A percentile compares a stretch with the other conserved stretches of the same genome.
Conservation (phyloP, 1,140 invertebrate genomes). For the Drosophila prosaltans region DNA sequence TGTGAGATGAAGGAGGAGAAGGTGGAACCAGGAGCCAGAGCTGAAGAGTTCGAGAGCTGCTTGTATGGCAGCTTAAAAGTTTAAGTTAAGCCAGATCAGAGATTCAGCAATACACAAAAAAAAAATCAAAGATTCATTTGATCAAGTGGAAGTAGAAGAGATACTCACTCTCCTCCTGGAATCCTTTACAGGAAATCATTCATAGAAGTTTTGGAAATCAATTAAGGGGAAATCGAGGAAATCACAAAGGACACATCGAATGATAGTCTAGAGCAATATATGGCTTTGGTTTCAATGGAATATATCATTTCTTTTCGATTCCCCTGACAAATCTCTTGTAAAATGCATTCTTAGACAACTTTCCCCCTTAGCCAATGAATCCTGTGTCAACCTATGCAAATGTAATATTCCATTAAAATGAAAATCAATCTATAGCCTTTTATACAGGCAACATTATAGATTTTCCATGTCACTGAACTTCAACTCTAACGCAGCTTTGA, state of each 20-base stretch:
- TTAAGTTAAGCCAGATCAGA: neutral
- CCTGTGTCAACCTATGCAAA: conserved; percentile 18
- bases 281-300: too few species aligned
- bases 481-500: conserved; percentile 41
- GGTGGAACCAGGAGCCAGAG: neutral
- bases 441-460: conserved; percentile 17
- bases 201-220: too few species aligned
- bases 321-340: too few species aligned
- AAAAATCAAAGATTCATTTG: neutral
- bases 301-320: too few species aligned
- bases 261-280: too few species aligned
- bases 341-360: too few species aligned
- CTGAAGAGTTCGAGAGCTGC: neutral
- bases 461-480: conserved; percentile 71
- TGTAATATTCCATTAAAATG: conserved; percentile 13
- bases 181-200: too few species aligned
- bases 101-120: neutral
- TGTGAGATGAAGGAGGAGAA: conserved; percentile 2
- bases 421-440: neutral
- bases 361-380: conserved; percentile 21
- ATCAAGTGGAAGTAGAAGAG: neutral
- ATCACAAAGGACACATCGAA: too few species aligned
- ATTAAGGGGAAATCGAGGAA: too few species aligned
- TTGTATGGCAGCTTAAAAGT: neutral
- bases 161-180: too few species aligned